These are phyloP conservation scores for Mizuhopecten yessoensis DNA, from an alignment of 1,140 invertebrate species.

Conservation along the genomic window DNA sequence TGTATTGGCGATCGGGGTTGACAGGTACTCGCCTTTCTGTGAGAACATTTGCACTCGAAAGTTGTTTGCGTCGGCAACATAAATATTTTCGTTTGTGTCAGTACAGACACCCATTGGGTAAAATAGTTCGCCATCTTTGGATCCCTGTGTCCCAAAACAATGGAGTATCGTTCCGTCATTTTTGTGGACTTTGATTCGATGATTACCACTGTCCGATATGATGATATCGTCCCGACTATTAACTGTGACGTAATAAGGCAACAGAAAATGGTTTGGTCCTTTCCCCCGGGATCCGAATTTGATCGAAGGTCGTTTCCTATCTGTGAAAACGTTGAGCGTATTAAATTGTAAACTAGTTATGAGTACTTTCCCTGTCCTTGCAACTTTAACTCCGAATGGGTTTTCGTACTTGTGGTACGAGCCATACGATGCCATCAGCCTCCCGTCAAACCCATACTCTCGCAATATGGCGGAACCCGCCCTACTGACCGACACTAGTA, in stretches of 20 bases:
- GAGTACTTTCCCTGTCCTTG: conserved; percentile 64
- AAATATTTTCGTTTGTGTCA: conserved; percentile 97
- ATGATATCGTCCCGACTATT: conserved; percentile 71
- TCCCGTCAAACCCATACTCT: conserved; percentile 71
- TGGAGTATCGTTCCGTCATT: conserved; percentile 72
- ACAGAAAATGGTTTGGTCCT: conserved; percentile 87
- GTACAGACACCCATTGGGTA: conserved; percentile 99
- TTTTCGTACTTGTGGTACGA: conserved; percentile 73
- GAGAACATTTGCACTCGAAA: conserved; percentile 98
- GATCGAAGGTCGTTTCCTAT: conserved; percentile 97
- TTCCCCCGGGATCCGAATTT: conserved; percentile 96
- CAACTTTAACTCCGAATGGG: conserved; percentile 72
- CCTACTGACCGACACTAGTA: conserved; percentile 68
- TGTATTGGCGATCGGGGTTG: conserved; percentile 65
- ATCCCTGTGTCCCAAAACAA: conserved; percentile 72
- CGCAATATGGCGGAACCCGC: conserved; percentile 66
- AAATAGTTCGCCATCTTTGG: conserved; percentile 89
- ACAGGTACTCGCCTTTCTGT: conserved; percentile 63
- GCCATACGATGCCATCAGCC: conserved; percentile 64
- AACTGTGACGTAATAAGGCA: conserved; percentile 71
- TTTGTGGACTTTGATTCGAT: conserved; percentile 77
- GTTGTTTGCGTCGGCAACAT: conserved; percentile 98
- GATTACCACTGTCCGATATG: conserved; percentile 76
- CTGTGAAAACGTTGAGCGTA: conserved; percentile 97
- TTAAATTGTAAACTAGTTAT: conserved; percentile 90